phyloP scores from a whole-genome alignment of 2,113 vertebrate species.

The Perca flavescens region DNA sequence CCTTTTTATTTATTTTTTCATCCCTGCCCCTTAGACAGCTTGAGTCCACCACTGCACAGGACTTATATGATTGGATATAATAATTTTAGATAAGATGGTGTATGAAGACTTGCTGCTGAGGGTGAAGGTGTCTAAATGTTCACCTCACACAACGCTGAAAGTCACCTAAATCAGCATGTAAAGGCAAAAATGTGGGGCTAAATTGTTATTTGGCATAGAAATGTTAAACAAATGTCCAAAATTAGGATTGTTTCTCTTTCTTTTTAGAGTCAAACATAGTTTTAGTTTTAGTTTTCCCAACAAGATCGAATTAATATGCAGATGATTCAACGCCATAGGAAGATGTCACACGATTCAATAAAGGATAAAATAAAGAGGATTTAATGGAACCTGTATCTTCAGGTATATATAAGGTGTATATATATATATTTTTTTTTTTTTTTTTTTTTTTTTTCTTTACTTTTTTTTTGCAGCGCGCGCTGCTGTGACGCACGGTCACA shows the following conservation, averaged over 20 bases:
- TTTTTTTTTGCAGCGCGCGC: slow-evolving; percentile 14
- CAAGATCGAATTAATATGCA: neutral
- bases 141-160: neutral
- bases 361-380: accelerated
- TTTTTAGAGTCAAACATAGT: neutral
- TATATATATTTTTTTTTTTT: no score
- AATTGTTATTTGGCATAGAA: neutral
- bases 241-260: neutral
- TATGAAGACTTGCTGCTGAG: no score
- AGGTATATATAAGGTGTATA: no score
- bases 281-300: neutral
- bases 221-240: neutral
- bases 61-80: no score
- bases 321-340: neutral
- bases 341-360: neutral
- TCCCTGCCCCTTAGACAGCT: no score
- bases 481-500: slow-evolving; percentile 53
- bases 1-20: no score
- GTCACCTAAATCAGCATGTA: neutral
- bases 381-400: neutral
- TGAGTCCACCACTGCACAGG: no score
- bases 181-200: neutral
- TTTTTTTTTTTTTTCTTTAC: neutral
- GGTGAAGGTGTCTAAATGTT: neutral
- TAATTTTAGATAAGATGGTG: no score